phyloP scores from a whole-genome alignment of 2,113 vertebrate species.

The Oreocharis arfaki region DNA sequence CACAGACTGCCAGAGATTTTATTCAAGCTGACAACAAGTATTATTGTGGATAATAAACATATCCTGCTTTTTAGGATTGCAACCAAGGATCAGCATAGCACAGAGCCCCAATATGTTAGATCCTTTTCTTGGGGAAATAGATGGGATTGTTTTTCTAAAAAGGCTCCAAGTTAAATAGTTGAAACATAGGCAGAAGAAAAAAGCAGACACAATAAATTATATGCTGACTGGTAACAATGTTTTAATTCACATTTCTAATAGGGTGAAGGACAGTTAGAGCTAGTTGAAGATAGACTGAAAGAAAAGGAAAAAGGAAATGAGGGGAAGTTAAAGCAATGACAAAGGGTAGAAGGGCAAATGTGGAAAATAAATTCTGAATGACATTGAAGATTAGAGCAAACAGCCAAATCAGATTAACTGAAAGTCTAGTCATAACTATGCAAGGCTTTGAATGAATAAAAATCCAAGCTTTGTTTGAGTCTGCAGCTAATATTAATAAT shows the following conservation, averaged over 20 bases:
- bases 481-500: neutral
- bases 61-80: neutral
- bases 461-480: neutral
- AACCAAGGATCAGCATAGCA: neutral
- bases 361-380: neutral
- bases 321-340: neutral
- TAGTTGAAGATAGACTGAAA: neutral
- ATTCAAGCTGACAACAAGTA: neutral
- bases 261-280: neutral
- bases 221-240: neutral
- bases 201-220: neutral
- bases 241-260: neutral
- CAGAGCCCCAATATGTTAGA: rapidly evolving
- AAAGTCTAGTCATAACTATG: neutral
- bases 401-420: neutral
- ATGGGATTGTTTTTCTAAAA: rapidly evolving
- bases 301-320: neutral
- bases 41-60: neutral
- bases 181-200: neutral
- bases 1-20: neutral
- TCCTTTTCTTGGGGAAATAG: neutral
- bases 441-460: neutral
- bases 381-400: neutral
- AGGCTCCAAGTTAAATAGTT: neutral
- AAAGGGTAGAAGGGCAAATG: neutral